Percentiles rank a stretch among this genome's conserved stretches.
These are phyloP conservation scores for Epirrhoe tristata DNA, from an alignment of 2,888 invertebrate species.

Conservation along the genomic window DNA sequence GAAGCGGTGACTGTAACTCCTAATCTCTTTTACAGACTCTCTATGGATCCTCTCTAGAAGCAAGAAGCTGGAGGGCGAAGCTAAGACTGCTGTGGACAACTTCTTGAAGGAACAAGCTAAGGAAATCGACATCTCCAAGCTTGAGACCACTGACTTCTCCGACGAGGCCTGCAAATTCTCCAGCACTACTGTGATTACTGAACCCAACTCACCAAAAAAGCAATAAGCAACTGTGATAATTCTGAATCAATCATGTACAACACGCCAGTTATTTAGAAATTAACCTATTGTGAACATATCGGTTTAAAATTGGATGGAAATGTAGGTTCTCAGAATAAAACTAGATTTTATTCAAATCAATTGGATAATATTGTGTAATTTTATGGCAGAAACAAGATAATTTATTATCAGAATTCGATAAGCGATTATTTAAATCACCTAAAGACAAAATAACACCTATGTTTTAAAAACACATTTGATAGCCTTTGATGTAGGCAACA, in stretches of 20 bases:
- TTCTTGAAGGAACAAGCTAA: conserved; percentile 64
- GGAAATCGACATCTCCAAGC: conserved; percentile 62
- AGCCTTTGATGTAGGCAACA: too few relatives aligned
- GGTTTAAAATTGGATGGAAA: too few relatives aligned
- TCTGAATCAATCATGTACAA: background rate
- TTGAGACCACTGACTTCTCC: conserved; percentile 65
- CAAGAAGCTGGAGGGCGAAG: conserved; percentile 66
- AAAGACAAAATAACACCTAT: too few relatives aligned
- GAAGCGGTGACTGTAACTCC: background rate
- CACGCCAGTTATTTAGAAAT: background rate
- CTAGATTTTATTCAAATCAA: too few relatives aligned
- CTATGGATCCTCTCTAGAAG: conserved; percentile 71
- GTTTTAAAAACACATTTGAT: too few relatives aligned
- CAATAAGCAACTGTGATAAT: conserved; percentile 5
- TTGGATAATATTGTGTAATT: too few relatives aligned
- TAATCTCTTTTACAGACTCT: conserved; percentile 56
- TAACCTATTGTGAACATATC: too few relatives aligned
- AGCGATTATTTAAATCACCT: too few relatives aligned
- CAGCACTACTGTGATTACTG: conserved; percentile 58
- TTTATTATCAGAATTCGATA: too few relatives aligned
- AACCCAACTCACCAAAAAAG: conserved; percentile 40
- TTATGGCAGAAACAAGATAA: too few relatives aligned
- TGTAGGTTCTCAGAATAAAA: too few relatives aligned
- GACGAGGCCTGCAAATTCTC: conserved; percentile 71
- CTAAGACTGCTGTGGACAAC: conserved; percentile 67